Evolutionary conservation across 2,113 vertebrate genomes (phyloP).

Genomic region (Lasiurus borealis): DNA sequence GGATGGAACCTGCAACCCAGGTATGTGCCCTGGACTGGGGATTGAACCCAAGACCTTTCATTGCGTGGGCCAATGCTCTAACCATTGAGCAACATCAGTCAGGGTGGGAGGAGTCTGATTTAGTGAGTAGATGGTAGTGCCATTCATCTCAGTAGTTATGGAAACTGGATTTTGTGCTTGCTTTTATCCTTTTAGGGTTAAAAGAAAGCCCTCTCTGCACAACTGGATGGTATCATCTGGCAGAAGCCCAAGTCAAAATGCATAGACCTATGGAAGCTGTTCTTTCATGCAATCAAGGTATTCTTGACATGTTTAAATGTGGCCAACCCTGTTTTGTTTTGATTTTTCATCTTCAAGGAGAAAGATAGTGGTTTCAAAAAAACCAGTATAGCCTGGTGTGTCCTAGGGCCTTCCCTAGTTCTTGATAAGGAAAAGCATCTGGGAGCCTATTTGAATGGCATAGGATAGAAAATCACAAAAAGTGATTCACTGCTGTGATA

Average conservation of each 20-base stretch:
- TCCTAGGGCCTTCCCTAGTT: background rate
- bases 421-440: background rate
- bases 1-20: too few species aligned
- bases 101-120: background rate
- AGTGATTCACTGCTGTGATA: background rate
- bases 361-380: constrained; percentile 21
- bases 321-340: background rate
- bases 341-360: constrained; percentile 17
- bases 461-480: background rate
- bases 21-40: too few species aligned
- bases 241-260: constrained; percentile 92
- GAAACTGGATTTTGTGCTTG: constrained; percentile 35
- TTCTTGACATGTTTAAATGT: background rate
- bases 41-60: too few species aligned
- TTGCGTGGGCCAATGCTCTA: too few species aligned
- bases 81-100: too few species aligned
- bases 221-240: constrained; percentile 90
- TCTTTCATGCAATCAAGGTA: constrained; percentile 91
- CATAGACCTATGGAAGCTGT: constrained; percentile 89
- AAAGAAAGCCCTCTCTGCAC: constrained; percentile 86
- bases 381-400: background rate
- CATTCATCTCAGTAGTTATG: background rate
- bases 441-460: background rate
- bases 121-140: background rate
- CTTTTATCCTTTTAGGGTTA: constrained; percentile 88